Base-by-base conservation (phyloP, 2,888 invertebrate genomes). In the Miltochrista miniata region DNA sequence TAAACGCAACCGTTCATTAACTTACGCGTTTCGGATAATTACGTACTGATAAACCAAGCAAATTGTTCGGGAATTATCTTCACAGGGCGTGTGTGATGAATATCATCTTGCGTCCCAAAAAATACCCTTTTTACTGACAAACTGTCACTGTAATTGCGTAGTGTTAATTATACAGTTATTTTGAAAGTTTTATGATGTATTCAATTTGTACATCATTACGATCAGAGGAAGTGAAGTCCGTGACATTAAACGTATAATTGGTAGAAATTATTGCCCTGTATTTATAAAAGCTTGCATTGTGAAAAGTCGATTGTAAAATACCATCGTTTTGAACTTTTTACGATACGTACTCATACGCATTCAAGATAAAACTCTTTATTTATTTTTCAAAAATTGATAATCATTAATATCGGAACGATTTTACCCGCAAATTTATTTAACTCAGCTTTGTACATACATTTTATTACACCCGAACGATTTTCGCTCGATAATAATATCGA, bases 41-140 rank as follows among this genome's bases (percentile, higher is more conserved):
- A 87, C 81, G 83, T 79, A 81, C 84, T 87, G 90, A 90, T 90
- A 90, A 87, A 85, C 81, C 85, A 83, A 87, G 87, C 87, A 87
- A 89, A 89, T 90, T 88, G 87, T 87, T 81, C 79, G 75, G 81
- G 85, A 85, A 88, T 88, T 87, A 85, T 85, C 83, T 80, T 70
- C 74, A 62, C 70, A 68, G 70, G 65, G 62, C 72, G 68, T 70
- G 66, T 67, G 71, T 85, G 86, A 88, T 86, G 85, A 77, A 83
- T 85, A 88, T 86, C 85, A 79, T 75, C 74, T 69, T 59, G 69
- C 68, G 79, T 71, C 77, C 81, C 76, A 75, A 72, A 83, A 79
- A 80, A 75, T 51, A 24, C 45, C 55, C 62, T 61, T 72, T 74
- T 70, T 60, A 66, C 70, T 70, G 65, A 72, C 73, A 68, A 68